These are phyloP conservation scores for Semnopithecus entellus DNA, from an alignment of 2,113 vertebrate genomes.

Conservation along the genomic window DNA sequence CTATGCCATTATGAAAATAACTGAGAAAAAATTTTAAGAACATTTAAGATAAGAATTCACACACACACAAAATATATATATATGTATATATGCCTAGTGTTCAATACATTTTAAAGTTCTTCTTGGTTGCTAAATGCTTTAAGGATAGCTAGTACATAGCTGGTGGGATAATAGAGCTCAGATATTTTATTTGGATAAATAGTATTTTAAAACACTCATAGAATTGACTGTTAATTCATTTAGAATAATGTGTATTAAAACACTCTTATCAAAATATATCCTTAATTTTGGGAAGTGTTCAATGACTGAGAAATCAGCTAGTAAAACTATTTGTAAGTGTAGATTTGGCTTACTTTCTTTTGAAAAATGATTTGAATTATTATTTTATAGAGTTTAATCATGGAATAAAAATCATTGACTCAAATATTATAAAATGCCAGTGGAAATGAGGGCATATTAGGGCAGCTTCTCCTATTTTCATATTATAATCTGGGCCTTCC, in stretches of 20 bases:
- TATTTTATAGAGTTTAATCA: not conserved
- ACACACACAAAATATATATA: too few species aligned
- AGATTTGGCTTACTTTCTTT: not conserved
- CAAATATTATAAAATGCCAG: not conserved
- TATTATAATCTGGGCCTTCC: slow-evolving; percentile 65
- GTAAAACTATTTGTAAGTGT: not conserved
- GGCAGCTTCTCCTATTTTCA: not conserved
- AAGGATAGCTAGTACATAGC: not conserved
- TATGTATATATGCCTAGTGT: not conserved
- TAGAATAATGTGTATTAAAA: not conserved
- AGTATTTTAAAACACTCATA: not conserved
- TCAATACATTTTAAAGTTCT: not conserved
- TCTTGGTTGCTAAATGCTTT: not conserved
- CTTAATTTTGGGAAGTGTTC: not conserved
- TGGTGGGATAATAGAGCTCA: not conserved
- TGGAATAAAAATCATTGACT: not conserved
- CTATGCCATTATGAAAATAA: not conserved
- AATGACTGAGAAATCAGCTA: not conserved
- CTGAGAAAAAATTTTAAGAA: not conserved
- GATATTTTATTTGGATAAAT: not conserved
- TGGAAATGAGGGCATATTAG: not conserved
- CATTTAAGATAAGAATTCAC: not conserved
- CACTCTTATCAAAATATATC: not conserved
- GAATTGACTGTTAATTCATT: not conserved
- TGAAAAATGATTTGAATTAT: not conserved